Evolutionary conservation across 2,888 invertebrate species (phyloP), one percentile per base, ranked within the genome.

Genomic region (Andrena marginata): DNA sequence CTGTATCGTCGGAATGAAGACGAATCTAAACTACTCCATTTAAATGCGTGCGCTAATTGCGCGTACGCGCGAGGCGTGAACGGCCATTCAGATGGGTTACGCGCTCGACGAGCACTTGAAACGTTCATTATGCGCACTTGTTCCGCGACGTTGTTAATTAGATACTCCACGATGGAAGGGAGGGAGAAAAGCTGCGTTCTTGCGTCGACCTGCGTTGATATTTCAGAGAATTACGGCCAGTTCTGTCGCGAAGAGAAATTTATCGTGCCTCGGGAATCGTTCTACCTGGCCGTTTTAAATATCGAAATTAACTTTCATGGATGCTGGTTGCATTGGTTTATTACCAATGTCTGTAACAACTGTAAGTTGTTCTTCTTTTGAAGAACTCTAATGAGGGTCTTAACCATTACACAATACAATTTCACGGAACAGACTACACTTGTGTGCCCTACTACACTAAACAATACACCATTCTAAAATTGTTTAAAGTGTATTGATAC

Each of bases 31-130:
- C 86, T 64, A 68, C 77, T 86, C 79, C 70, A 83, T 85, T 88
- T 89, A 89, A 87, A 87, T 87, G 81, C 81, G 78, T 77, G 80
- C 87, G 78, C 76, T 89, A 88, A 88, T 89, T 87, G 88, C 89
- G 79, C 80, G 77, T 86, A 85, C 89, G 83, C 84, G 82, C 82
- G 67, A 75, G 62, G 77, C 80, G 78, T 82, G 84, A 88, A 87
- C 78, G 82, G 77, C 85, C 78, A 88, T 88, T 88, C 85, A 87
- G 48, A 42, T 65, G 84, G 85, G 81, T 82, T 88, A 87, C 79
- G 80, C 84, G 77, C 72, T 65, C 78, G 68, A 87, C 82, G 78
- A 86, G 85, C 78, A 81, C 85, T 88, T 75, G 81, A 80, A 81
- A 48, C 85, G 82, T 86, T 89, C 86, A 89, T 88, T 88, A 88